These are phyloP conservation scores for Eristalis tenax DNA, from an alignment of 2,888 invertebrate species.

Conservation along the genomic window DNA sequence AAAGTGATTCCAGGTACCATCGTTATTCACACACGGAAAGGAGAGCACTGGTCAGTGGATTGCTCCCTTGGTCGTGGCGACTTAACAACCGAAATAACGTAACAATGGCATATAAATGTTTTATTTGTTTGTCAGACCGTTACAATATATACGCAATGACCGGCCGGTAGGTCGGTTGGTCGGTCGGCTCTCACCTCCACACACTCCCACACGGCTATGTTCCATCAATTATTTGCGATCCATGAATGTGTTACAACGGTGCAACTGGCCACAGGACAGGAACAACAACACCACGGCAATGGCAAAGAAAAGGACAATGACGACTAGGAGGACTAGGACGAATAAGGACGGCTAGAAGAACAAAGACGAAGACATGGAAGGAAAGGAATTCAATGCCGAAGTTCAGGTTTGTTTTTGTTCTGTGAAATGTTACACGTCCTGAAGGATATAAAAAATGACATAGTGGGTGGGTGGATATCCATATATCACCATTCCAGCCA, in stretches of 20 bases:
- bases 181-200: background rate
- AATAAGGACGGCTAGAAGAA: background rate
- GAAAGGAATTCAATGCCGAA: conserved; percentile 30
- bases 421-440: conserved; percentile 53
- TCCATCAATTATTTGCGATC: conserved; percentile 65
- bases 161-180: background rate
- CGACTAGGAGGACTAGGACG: background rate
- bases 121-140: conserved; percentile 48
- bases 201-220: background rate
- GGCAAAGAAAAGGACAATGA: background rate
- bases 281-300: background rate
- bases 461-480: conserved; percentile 12
- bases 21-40: background rate
- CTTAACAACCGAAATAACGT: conserved; percentile 57
- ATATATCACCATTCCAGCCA: conserved; percentile 42
- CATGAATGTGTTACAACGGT: conserved; percentile 51
- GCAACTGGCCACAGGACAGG: background rate
- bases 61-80: conserved; percentile 39
- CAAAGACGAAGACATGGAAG: background rate
- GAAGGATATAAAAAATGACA: conserved; percentile 55
- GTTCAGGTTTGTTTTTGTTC: conserved; percentile 53
- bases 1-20: background rate
- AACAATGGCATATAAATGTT: conserved; percentile 44
- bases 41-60: background rate
- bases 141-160: background rate